Base-by-base conservation (phyloP, 1,140 invertebrate species). In the Odontomachus brunneus region DNA sequence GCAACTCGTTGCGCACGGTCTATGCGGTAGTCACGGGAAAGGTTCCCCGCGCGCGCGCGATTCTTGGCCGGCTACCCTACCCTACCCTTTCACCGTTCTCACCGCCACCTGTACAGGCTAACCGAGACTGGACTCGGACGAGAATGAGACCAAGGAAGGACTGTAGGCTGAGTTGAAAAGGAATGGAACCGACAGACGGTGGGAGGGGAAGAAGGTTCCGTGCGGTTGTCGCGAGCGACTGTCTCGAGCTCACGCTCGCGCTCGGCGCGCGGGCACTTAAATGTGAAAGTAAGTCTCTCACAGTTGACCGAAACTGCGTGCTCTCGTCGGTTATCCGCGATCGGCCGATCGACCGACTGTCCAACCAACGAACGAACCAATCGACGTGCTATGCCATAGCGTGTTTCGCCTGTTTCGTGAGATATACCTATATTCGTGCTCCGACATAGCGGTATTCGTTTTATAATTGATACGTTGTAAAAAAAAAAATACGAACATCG, bases 251-350 rank as follows among this genome's bases (percentile, higher is more conserved):
- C 75, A 38, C 60, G 60, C 59, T 57, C 26, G 24, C 66, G 66
- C 22, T 29, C 72, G 38, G 81, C 33, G 55, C 59, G 75, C 76
- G 78, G 63, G 11, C 75, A 89, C 89, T 90, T 89, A 57, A 69
- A 90, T 87, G 92, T 92, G 92, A 92, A 92, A 92, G 92, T 92
- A 92, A 92, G 91, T 92, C 89, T 92, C 90, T 87, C 53, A 60
- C 74, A 84, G 90, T 92, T 91, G 90, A 92, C 91, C 90, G 92
- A 87, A 89, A 92, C 90, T 91, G 89, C 92, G 88, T 84, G 76
- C 84, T 86, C 83, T 84, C 60, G 67, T 78, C 75, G 75, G 33
- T 55, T 66, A 76, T 57, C 38, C 53, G n/a, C 65, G 74, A 65
- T 51, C 65, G 76, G 9, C 9, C 38, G 38, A 7, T 11, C 38